Evolutionary conservation across 2,888 invertebrate genomes (phyloP).

Genomic region (Chrysolina americana): DNA sequence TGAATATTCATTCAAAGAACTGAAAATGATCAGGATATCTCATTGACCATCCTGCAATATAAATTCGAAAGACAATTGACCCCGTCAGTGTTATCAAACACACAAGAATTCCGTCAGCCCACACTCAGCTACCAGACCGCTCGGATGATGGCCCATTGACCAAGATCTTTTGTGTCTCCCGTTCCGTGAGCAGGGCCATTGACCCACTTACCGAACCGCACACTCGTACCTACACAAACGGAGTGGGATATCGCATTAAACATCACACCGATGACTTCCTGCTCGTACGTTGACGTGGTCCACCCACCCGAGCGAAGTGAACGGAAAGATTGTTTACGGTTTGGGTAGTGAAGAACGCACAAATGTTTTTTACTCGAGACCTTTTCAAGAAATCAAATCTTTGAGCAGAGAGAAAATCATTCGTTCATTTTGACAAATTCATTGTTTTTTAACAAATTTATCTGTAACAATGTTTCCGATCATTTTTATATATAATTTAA

Average conservation of each 20-base stretch:
- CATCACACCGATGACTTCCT: conserved; percentile 18
- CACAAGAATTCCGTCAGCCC: conserved; percentile 11
- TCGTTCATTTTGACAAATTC: no score
- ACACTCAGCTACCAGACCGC: conserved; percentile 14
- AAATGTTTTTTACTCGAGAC: no score
- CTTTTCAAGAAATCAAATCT: background rate
- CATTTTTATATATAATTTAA: no score
- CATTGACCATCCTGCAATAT: background rate
- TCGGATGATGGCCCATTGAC: conserved; percentile 37
- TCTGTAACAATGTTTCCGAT: no score
- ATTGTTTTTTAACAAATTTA: no score
- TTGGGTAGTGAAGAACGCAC: background rate
- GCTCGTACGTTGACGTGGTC: conserved; percentile 27
- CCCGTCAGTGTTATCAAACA: conserved; percentile 1
- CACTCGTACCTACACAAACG: conserved; percentile 19
- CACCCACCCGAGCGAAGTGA: conserved; percentile 14
- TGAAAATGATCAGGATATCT: background rate
- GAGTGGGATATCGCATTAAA: conserved; percentile 26
- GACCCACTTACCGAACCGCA: conserved; percentile 33
- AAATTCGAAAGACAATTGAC: background rate
- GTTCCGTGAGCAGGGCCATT: conserved; percentile 27
- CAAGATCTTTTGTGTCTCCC: conserved; percentile 35
- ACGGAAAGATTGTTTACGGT: conserved; percentile 1
- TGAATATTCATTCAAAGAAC: no score
- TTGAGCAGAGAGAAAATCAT: no score